Base-by-base conservation (phyloP, 2,888 invertebrate genomes). In the Aromia moschata region DNA sequence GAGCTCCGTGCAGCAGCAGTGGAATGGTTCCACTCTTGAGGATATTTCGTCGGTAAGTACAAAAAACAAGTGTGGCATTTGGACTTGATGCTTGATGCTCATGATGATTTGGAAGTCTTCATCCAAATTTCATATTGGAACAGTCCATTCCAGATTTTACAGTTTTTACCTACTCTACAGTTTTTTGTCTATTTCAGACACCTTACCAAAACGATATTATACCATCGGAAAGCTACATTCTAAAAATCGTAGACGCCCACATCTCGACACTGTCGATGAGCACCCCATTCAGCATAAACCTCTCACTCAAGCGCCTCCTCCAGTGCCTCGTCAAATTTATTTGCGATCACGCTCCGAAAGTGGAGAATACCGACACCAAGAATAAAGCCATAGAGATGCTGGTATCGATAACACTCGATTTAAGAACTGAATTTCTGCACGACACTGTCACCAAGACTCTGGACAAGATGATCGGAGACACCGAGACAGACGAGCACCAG, bases 161-260 rank as follows among this genome's bases (percentile, higher is more conserved):
- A n/a, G n/a, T n/a, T n/a, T n/a, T n/a, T n/a, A 25, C 9, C 5
- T 25, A 25, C 4, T 31, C 30, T 11, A 30, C 20, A 15, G 10
- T 45, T 45, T 9, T 17, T 30, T 25, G 11, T 56, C 33, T 53
- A 51, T 75, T 77, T 33, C 80, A 91, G 91, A 85, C 86, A 25
- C 87, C 88, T 14, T 91, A 88, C 80, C 84, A 88, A 31, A 87
- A 87, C 62, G 92, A 94, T 75, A 87, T 92, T 31, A 89, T 94
- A 64, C 93, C 94, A 10, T 89, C 91, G 0, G 94, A 94, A 77
- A 92, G 90, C 71, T 93, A 91, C 67, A 87, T 93, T 1, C 83
- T 92, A n/a, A 87, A 88, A 52, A 87, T 93, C 2, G 87, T 93
- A 30, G 86, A 84, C 63, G 84, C 86, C 17, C 90, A 90, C 72